A percentile compares a stretch with the other conserved stretches of the same genome.
These are phyloP conservation scores for Rhingia rostrata DNA, from an alignment of 2,888 invertebrate genomes.

Conservation along the genomic window DNA sequence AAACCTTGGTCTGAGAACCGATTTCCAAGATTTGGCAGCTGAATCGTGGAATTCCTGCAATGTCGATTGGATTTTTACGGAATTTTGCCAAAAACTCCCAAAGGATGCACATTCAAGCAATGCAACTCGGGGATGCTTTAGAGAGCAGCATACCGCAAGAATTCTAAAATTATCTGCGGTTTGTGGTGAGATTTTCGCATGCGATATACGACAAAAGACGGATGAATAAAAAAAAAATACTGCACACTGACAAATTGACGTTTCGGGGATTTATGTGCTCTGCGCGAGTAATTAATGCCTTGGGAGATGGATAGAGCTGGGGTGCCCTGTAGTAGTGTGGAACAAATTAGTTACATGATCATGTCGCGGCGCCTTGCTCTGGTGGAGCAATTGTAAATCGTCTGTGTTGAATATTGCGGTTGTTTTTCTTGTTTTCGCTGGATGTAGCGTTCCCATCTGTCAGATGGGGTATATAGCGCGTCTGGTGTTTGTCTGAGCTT, in stretches of 20 bases:
- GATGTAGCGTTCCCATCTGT: conserved; percentile 59
- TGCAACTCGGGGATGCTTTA: not conserved
- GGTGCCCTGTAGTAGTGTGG: conserved; percentile 55
- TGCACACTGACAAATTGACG: conserved; percentile 70
- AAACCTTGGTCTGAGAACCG: conserved; percentile 7
- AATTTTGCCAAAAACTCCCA: conserved; percentile 22
- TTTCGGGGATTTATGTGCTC: conserved; percentile 68
- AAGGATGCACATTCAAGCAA: conserved; percentile 28
- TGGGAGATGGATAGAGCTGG: conserved; percentile 65
- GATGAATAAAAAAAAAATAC: conserved; percentile 5
- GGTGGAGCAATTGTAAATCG: conserved; percentile 57
- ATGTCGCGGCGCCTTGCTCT: conserved; percentile 59
- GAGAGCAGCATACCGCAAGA: conserved; percentile 22
- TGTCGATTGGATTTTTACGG: conserved; percentile 17
- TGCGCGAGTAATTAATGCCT: conserved; percentile 71
- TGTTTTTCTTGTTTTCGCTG: not conserved
- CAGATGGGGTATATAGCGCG: conserved; percentile 31
- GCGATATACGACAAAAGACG: not conserved
- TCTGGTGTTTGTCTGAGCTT: conserved; percentile 59
- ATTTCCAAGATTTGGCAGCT: not conserved
- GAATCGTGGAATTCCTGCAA: conserved; percentile 8
- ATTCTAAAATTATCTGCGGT: conserved; percentile 50
- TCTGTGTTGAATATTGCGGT: conserved; percentile 21
- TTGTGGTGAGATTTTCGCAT: conserved; percentile 2
- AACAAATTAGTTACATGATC: conserved; percentile 74